phyloP scores from a whole-genome alignment of 2,888 invertebrate genomes.

The Agriotes lineatus region DNA sequence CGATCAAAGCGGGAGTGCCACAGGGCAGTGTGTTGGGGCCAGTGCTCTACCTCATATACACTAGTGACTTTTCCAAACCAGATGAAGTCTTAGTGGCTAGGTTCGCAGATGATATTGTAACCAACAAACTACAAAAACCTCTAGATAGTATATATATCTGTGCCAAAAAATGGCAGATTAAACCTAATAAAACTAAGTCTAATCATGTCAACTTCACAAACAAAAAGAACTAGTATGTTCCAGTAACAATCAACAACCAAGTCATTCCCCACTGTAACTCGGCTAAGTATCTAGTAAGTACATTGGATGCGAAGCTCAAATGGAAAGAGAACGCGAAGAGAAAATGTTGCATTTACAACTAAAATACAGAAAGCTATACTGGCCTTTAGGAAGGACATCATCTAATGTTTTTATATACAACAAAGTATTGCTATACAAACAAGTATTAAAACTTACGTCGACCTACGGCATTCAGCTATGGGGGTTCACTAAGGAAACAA shows the following conservation, averaged over 20 bases:
- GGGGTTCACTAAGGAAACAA: not conserved
- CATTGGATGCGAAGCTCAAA: constrained; percentile 15
- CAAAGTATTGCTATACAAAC: constrained; percentile 26
- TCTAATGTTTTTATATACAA: constrained; percentile 13
- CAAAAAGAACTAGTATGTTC: constrained; percentile 28
- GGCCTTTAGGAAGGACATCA: constrained; percentile 26
- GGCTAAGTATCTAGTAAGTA: constrained; percentile 29
- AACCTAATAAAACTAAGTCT: no score
- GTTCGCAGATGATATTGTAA: no score
- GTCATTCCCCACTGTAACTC: constrained; percentile 16
- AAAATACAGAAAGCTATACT: constrained; percentile 12
- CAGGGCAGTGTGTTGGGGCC: not conserved
- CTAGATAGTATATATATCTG: no score
- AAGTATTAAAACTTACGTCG: constrained; percentile 1
- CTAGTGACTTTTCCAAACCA: not conserved
- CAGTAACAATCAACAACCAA: constrained; percentile 16
- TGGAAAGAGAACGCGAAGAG: constrained; percentile 23
- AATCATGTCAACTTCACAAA: no score
- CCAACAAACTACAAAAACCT: no score
- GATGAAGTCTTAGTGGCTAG: no score
- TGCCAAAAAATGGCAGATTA: no score
- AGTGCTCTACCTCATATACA: not conserved
- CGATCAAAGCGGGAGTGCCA: not conserved
- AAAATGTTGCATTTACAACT: constrained; percentile 11
- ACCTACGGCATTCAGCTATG: constrained; percentile 15